Evolutionary conservation across 2,797 vertebrate species (phyloP).

Genomic region (Pempheris klunzingeri): DNA sequence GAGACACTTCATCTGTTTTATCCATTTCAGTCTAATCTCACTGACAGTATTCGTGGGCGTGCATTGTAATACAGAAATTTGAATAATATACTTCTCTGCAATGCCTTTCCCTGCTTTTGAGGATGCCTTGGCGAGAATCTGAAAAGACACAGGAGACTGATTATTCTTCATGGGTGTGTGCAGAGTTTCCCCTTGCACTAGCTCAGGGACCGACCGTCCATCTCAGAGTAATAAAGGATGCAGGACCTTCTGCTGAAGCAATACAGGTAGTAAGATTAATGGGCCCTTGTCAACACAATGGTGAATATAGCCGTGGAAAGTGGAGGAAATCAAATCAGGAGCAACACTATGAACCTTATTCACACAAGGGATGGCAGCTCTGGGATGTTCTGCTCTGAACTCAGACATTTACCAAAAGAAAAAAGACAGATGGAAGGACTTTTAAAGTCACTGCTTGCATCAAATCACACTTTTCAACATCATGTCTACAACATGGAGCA

Average conservation of each 20-base stretch:
- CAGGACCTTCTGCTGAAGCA: neutral
- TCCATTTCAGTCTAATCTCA: neutral
- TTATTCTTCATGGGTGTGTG: neutral
- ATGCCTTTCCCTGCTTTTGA: neutral
- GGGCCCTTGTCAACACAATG: neutral
- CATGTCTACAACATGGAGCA: neutral
- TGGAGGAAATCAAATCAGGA: conserved; percentile 14
- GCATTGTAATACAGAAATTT: neutral
- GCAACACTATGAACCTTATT: neutral
- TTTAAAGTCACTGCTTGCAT: conserved; percentile 1
- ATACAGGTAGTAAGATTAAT: conserved; percentile 20
- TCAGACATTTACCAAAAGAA: neutral
- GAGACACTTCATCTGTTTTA: neutral
- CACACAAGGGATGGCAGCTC: neutral
- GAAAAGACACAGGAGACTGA: neutral
- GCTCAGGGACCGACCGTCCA: conserved; percentile 2
- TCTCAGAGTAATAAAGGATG: conserved; percentile 2
- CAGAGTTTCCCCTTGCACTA: neutral
- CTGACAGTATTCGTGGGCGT: neutral
- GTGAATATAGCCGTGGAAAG: conserved; percentile 1
- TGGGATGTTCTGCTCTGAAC: neutral
- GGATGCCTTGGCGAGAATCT: neutral
- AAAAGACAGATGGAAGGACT: neutral
- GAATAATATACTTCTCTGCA: neutral
- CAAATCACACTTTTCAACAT: neutral